Base-by-base conservation (phyloP, 2,888 invertebrate species). In the Eugnorisma glareosa region DNA sequence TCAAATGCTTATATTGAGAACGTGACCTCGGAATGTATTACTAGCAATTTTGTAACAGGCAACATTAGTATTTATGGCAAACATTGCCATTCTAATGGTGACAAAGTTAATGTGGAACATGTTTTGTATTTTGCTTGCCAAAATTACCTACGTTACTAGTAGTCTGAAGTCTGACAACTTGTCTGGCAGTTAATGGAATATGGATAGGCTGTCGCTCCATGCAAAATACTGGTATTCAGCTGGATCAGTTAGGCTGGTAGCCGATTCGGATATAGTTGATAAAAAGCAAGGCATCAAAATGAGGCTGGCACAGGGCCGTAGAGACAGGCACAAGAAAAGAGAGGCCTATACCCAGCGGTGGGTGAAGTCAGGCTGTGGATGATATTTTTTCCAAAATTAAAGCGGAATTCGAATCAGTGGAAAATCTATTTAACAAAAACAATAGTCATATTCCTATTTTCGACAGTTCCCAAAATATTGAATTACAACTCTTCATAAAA, bases 21-120 rank as follows among this genome's bases (percentile, higher is more conserved):
- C 66, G 61, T 82, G 91, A 85, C 91, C 90, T 91, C 88, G 89
- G 84, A 75, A 82, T 86, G 74, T 81, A 82, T 78, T 85, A 77
- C 75, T 71, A 31, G 80, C 83, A 79, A 88, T 89, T 83, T 89
- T 87, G 79, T 88, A 81, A 77, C 80, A 31, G 77, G 80, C 74
- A 83, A 84, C 79, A 86, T 75, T 88, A 45, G 54, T 67, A 45
- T 74, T 59, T 21, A 24, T 71, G 40, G 13, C 15, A 57, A 79
- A 75, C 40, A 48, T 63, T 59, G 75, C 59, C 35, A 77, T 54
- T 77, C 78, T 64, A 77, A 73, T 45, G 40, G 21, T 75, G 76
- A 63, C 43, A 77, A 31, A 70, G 31, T 63, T 64, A 64, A 63
- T 66, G 13, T 54, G 7, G 57, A 67, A 63, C 13, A 31, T 59